Percentiles rank a stretch among this genome's conserved stretches.
phyloP scores from a whole-genome alignment of 2,888 invertebrate genomes.

The Melieria crassipennis region DNA sequence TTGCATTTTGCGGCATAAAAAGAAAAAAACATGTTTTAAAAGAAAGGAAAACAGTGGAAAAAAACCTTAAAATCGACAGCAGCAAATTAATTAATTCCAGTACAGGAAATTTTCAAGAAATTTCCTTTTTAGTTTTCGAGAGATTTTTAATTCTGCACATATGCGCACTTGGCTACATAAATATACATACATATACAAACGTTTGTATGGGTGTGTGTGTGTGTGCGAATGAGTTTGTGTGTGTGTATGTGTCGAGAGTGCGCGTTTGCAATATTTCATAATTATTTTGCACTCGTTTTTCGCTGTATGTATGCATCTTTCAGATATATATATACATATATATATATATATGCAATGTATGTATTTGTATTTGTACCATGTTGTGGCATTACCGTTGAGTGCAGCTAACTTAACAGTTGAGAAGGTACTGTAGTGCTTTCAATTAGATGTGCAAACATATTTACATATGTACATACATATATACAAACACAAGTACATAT shows the following conservation, averaged over 20 bases:
- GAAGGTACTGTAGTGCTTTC: slow-evolving; percentile 47
- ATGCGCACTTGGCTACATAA: not conserved
- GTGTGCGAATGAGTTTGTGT: no score
- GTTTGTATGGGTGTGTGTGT: not conserved
- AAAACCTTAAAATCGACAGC: slow-evolving; percentile 19
- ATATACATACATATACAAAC: not conserved
- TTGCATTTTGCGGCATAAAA: slow-evolving; percentile 34
- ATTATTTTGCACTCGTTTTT: not conserved
- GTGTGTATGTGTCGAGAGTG: no score
- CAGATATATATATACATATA: not conserved
- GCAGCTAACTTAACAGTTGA: slow-evolving; percentile 59
- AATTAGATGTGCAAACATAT: slow-evolving; percentile 4
- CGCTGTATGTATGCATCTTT: not conserved
- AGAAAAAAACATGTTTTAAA: slow-evolving; percentile 7
- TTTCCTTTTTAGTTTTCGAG: slow-evolving; percentile 45
- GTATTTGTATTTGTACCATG: not conserved
- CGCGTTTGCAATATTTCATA: not conserved
- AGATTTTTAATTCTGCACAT: slow-evolving; percentile 1
- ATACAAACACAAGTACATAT: not conserved
- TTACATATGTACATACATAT: not conserved
- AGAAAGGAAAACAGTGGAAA: not conserved
- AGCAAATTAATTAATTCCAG: slow-evolving; percentile 59
- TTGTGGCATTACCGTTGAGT: slow-evolving; percentile 1
- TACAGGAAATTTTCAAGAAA: slow-evolving; percentile 57
- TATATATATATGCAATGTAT: not conserved